Percentiles rank a stretch among this genome's conserved stretches.
phyloP scores from a whole-genome alignment of 2,797 vertebrate species.

The Coilia nasus region DNA sequence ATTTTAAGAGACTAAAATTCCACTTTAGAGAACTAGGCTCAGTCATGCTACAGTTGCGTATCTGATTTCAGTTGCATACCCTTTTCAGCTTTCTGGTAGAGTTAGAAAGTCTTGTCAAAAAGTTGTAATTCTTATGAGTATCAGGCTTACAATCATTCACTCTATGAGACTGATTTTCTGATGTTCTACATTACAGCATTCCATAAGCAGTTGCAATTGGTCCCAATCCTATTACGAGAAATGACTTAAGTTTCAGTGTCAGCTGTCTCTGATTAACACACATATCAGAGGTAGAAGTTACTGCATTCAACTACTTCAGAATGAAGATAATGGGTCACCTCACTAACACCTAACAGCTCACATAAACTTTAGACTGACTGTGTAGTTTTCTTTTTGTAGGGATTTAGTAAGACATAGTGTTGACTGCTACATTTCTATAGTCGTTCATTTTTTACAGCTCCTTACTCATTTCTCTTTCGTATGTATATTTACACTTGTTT shows the following conservation, averaged over 20 bases:
- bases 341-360: too few species aligned
- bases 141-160: neutral
- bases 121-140: neutral
- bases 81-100: neutral
- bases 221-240: neutral
- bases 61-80: too few species aligned
- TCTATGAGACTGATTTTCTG: neutral
- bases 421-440: too few species aligned
- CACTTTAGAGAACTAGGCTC: neutral
- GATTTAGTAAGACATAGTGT: too few species aligned
- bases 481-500: too few species aligned
- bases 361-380: too few species aligned
- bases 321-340: too few species aligned
- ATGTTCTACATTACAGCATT: neutral
- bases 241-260: neutral
- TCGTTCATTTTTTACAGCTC: too few species aligned
- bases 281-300: neutral
- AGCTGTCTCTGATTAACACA: neutral
- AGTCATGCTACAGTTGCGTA: neutral
- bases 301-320: too few species aligned
- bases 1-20: neutral
- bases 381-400: too few species aligned
- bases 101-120: neutral
- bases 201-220: neutral
- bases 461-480: too few species aligned